These are phyloP conservation scores for Mantis religiosa DNA, from an alignment of 2,888 invertebrate species.

Conservation along the genomic window DNA sequence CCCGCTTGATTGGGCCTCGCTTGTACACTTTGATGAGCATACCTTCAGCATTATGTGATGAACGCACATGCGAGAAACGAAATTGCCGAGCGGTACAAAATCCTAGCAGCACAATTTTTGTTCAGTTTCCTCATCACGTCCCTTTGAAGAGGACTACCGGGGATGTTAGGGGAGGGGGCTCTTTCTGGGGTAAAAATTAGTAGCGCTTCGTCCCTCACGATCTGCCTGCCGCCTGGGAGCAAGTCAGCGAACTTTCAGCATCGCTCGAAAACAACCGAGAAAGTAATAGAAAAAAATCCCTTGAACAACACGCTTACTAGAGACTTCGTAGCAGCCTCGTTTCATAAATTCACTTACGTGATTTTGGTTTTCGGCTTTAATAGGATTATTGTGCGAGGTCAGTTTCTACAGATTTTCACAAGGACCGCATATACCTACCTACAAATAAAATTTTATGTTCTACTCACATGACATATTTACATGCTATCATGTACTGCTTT, in stretches of 20 bases:
- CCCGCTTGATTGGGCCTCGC: neutral
- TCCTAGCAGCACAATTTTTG: neutral
- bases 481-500: too few species aligned
- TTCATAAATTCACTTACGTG: neutral
- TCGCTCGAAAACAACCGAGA: neutral
- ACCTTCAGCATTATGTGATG: neutral
- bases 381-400: too few species aligned
- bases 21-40: neutral
- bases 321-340: neutral
- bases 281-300: neutral
- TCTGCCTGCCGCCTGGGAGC: conserved; percentile 7
- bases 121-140: conserved; percentile 6
- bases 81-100: neutral
- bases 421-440: too few species aligned
- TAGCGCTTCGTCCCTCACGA: neutral
- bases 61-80: neutral
- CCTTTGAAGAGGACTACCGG: neutral
- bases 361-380: neutral
- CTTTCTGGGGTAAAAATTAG: neutral
- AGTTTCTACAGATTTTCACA: too few species aligned
- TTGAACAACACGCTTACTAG: neutral
- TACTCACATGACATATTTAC: too few species aligned
- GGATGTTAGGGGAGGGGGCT: neutral
- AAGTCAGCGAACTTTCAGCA: conserved; percentile 1
- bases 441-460: too few species aligned